phyloP scores from a whole-genome alignment of 2,888 invertebrate species.

The Hedya salicella region DNA sequence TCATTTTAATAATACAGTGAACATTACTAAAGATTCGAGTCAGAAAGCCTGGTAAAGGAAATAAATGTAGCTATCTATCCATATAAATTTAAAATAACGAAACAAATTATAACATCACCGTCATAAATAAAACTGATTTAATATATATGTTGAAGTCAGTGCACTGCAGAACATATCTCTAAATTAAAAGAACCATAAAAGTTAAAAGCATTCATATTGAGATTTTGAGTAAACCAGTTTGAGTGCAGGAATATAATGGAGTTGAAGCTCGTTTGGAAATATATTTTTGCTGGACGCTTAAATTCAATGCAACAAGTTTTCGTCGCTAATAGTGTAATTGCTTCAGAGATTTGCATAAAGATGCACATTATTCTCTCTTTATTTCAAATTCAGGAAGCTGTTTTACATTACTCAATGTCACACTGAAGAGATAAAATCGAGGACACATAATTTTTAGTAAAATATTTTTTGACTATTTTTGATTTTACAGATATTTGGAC shows the following conservation, averaged over 20 bases:
- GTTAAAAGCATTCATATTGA: slow-evolving; percentile 10
- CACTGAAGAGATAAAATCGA: slow-evolving; percentile 7
- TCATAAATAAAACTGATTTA: slow-evolving; percentile 10
- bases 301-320: neutral
- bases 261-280: neutral
- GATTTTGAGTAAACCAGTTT: slow-evolving; percentile 26
- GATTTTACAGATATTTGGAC: too few species aligned
- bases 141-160: slow-evolving; percentile 14
- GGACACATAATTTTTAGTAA: neutral
- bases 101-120: slow-evolving; percentile 11
- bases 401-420: slow-evolving; percentile 16
- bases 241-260: neutral
- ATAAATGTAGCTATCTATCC: too few species aligned
- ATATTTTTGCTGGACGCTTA: neutral
- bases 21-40: too few species aligned
- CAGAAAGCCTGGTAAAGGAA: too few species aligned
- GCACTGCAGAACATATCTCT: slow-evolving; percentile 8
- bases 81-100: slow-evolving; percentile 9
- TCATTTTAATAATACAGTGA: too few species aligned
- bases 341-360: neutral
- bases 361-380: neutral
- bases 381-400: neutral
- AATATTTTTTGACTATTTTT: neutral
- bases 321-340: neutral
- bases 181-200: slow-evolving; percentile 25